A percentile compares a stretch with the other conserved stretches of the same genome.
phyloP scores from a whole-genome alignment of 30 jellyfish, hydroid and myxozoan genomes.

The Aurelia aurita region DNA sequence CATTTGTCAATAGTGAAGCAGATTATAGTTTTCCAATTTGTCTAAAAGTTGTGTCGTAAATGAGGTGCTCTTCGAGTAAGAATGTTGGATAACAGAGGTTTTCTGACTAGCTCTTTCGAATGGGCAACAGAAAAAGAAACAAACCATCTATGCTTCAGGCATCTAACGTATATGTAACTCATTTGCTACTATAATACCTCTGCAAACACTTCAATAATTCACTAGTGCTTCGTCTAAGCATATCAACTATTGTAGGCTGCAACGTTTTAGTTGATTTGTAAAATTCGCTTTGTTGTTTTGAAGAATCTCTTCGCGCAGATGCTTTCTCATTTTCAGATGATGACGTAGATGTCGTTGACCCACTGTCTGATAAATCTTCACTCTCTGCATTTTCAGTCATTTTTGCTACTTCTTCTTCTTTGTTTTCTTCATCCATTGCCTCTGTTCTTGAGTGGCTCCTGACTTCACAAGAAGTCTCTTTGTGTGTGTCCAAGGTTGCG shows the following conservation, averaged over 20 bases:
- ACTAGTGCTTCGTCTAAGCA: constrained; percentile 30
- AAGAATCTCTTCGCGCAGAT: background rate
- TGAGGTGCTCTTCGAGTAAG: no score
- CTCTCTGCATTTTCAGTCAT: background rate
- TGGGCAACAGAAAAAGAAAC: no score
- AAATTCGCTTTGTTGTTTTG: constrained; percentile 24
- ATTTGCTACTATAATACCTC: constrained; percentile 23
- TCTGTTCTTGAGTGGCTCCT: background rate
- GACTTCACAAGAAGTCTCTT: background rate
- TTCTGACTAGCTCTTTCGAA: no score
- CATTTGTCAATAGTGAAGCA: no score
- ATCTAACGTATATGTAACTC: no score
- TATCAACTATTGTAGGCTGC: constrained; percentile 49
- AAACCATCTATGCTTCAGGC: no score
- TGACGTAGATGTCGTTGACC: constrained; percentile 1
- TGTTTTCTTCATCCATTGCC: background rate
- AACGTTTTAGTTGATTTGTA: constrained; percentile 14
- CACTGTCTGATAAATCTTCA: constrained; percentile 43
- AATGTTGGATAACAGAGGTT: no score
- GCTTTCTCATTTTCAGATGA: constrained; percentile 42
- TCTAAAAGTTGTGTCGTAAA: no score
- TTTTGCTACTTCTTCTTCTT: background rate
- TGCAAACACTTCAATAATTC: constrained; percentile 50
- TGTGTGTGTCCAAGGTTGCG: background rate
- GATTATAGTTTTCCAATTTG: no score